Conservation (phyloP, 2,888 invertebrate species). For the Eupithecia tripunctaria region DNA sequence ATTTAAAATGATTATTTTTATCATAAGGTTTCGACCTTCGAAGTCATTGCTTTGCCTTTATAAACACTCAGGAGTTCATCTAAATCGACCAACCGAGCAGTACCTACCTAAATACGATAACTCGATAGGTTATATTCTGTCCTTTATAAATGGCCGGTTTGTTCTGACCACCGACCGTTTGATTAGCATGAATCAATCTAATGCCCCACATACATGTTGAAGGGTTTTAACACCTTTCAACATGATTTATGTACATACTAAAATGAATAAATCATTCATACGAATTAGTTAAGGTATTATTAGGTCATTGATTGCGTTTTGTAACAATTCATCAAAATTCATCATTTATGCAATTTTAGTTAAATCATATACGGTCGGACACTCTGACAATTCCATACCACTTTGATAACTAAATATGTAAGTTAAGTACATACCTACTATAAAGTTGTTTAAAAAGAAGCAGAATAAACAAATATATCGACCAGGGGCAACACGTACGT, state of each 20-base stretch:
- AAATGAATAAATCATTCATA: neutral
- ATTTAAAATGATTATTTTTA: too few species aligned
- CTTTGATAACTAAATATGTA: neutral
- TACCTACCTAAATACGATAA: too few species aligned
- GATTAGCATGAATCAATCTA: constrained; percentile 10
- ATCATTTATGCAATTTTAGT: neutral
- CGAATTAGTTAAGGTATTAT: constrained; percentile 7
- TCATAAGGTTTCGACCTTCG: too few species aligned
- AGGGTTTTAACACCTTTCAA: constrained; percentile 12
- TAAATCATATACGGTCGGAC: neutral
- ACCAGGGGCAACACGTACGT: too few species aligned
- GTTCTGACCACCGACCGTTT: neutral
- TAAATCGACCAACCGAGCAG: too few species aligned
- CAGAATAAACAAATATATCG: too few species aligned
- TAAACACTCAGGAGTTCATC: too few species aligned
- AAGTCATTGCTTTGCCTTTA: too few species aligned
- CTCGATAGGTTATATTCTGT: neutral
- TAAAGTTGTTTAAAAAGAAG: too few species aligned
- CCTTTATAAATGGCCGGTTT: neutral
- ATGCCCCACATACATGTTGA: constrained; percentile 13
- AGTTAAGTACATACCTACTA: too few species aligned
- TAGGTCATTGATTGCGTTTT: neutral
- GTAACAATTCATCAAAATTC: neutral
- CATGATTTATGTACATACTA: neutral
- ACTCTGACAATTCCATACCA: neutral